These are phyloP conservation scores for Menidia menidia DNA, from an alignment of 2,797 vertebrate genomes.

Conservation along the genomic window DNA sequence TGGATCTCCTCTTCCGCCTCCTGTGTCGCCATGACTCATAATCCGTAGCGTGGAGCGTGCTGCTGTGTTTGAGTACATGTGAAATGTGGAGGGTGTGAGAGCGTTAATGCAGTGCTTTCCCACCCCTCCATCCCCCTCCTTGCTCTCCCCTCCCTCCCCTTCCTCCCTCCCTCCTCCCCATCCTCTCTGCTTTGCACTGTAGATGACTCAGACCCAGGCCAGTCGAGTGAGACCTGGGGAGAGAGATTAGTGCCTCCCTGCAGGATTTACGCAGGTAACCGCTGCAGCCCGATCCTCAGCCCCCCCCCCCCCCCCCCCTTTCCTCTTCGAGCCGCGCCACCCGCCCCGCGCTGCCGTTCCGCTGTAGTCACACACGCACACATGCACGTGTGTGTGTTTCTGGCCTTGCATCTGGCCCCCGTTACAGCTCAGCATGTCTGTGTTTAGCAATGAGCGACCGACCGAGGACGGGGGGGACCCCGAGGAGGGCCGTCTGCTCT, in stretches of 20 bases:
- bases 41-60: constrained; percentile 62
- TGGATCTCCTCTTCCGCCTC: constrained; percentile 54
- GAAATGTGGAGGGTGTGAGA: constrained; percentile 62
- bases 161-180: constrained; percentile 73
- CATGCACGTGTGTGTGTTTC: constrained; percentile 73
- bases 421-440: constrained; percentile 74
- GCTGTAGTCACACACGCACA: constrained; percentile 63
- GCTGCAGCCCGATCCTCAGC: constrained; percentile 72
- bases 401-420: constrained; percentile 59
- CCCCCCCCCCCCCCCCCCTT: constrained; percentile 32
- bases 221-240: constrained; percentile 89
- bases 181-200: constrained; percentile 90
- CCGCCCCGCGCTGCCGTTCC: constrained; percentile 47
- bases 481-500: constrained; percentile 43
- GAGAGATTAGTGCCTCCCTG: constrained; percentile 91
- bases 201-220: constrained; percentile 93
- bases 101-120: constrained; percentile 86
- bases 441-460: constrained; percentile 47
- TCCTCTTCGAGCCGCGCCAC: constrained; percentile 54
- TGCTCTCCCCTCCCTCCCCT: constrained; percentile 43
- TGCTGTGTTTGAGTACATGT: constrained; percentile 65
- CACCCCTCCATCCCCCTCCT: constrained; percentile 76
- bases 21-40: constrained; percentile 69
- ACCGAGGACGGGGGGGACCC: constrained; percentile 9
- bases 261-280: constrained; percentile 91